These are phyloP conservation scores for Cheirogaleus major DNA, from an alignment of 2,797 vertebrate species.

Conservation along the genomic window DNA sequence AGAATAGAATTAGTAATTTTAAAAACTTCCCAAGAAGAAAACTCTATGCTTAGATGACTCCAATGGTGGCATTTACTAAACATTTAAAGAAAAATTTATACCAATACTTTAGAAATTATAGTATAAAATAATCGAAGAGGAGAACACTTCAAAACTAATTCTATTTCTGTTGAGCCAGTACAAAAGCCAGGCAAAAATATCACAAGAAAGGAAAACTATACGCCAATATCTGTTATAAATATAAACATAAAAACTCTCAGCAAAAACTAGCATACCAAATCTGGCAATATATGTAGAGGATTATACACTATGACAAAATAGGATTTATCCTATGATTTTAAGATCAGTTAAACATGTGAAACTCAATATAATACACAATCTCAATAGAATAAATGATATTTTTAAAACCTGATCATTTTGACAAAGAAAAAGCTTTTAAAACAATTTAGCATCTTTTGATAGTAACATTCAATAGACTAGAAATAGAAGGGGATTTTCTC, in stretches of 20 bases:
- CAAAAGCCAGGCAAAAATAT: not conserved
- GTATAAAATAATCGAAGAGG: not conserved
- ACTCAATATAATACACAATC: not conserved
- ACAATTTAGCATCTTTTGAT: not conserved
- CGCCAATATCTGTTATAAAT: not conserved
- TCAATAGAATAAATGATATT: not conserved
- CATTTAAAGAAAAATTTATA: not conserved
- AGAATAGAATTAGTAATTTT: not conserved
- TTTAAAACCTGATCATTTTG: not conserved
- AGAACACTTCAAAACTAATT: not conserved
- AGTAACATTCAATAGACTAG: not conserved
- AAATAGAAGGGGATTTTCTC: not conserved
- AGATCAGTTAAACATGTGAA: not conserved
- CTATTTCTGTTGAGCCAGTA: not conserved
- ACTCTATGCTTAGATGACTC: not conserved
- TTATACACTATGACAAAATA: not conserved
- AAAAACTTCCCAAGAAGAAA: not conserved
- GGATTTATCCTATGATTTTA: not conserved
- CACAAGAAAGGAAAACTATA: not conserved
- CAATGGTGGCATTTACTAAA: not conserved
- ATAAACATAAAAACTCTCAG: not conserved
- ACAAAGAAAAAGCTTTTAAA: not conserved
- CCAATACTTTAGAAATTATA: not conserved
- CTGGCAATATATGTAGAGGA: not conserved
- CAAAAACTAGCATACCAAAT: not conserved